Evolutionary conservation across 2,888 invertebrate genomes (phyloP).

Genomic region (Norana najaformis): DNA sequence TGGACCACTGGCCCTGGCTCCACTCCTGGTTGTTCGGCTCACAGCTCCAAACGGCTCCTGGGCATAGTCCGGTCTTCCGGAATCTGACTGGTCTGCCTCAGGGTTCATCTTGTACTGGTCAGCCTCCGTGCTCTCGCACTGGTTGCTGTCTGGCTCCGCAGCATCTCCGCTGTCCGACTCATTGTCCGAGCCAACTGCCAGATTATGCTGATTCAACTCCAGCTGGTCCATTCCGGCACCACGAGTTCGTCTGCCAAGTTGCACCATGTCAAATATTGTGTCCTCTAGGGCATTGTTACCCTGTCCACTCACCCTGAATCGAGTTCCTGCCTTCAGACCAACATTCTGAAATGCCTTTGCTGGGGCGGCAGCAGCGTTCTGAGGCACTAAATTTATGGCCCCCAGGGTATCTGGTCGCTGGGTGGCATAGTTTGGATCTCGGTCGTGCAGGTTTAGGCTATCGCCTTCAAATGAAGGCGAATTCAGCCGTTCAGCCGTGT

Average conservation of each 20-base stretch:
- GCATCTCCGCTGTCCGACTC: constrained; percentile 17
- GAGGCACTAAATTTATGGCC: constrained; percentile 6
- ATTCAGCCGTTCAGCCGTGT: neutral
- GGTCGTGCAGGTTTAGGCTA: neutral
- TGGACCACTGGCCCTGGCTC: neutral
- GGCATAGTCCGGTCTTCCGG: neutral
- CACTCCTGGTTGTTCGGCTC: neutral
- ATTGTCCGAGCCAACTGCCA: constrained; percentile 18
- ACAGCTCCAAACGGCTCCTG: neutral
- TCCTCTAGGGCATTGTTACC: neutral
- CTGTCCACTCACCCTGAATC: neutral
- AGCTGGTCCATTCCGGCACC: constrained; percentile 29
- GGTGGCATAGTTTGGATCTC: constrained; percentile 22
- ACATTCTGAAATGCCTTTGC: neutral
- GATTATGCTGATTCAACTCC: constrained; percentile 22
- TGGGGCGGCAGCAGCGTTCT: neutral
- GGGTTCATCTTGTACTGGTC: constrained; percentile 41
- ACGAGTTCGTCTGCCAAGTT: constrained; percentile 16
- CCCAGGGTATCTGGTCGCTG: constrained; percentile 17
- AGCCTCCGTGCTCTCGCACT: constrained; percentile 39
- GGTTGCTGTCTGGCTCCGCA: constrained; percentile 24
- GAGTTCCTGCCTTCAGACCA: neutral
- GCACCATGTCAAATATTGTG: neutral
- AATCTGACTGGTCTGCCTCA: constrained; percentile 33
- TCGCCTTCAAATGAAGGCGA: constrained; percentile 8